Conservation (phyloP, 2,797 vertebrate species). For the Catostomus latipinnis region DNA sequence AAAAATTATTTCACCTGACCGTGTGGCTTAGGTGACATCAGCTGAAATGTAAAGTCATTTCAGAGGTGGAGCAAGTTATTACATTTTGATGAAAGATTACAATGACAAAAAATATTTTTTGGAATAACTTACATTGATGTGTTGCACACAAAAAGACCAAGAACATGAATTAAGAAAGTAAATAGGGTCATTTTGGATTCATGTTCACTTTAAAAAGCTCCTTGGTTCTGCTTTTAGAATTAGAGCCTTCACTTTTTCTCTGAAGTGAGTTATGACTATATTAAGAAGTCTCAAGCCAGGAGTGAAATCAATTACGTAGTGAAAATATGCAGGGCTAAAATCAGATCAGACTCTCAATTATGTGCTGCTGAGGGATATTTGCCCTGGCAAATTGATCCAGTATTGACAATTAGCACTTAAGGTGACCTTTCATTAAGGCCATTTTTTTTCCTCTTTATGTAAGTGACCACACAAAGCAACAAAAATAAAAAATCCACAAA, state of each 20-base stretch:
- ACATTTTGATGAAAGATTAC: no score
- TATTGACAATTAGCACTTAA: slow-evolving; percentile 82
- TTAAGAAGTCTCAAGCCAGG: slow-evolving; percentile 81
- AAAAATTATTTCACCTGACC: no score
- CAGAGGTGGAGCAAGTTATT: no score
- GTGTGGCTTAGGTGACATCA: no score
- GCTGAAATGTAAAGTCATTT: no score
- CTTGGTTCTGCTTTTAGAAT: slow-evolving; percentile 69
- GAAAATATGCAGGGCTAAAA: slow-evolving; percentile 78
- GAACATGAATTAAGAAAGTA: no score
- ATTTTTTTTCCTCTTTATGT: slow-evolving; percentile 72
- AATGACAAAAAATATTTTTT: no score
- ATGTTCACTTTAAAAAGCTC: slow-evolving; percentile 48
- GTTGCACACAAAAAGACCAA: no score
- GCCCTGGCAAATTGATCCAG: slow-evolving; percentile 75
- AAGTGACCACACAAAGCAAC: slow-evolving; percentile 49
- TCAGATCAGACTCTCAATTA: slow-evolving; percentile 81
- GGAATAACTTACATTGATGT: no score
- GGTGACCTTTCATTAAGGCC: slow-evolving; percentile 79
- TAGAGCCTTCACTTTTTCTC: slow-evolving; percentile 71
- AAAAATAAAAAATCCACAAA: slow-evolving; percentile 34
- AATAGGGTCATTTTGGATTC: no score
- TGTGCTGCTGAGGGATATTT: slow-evolving; percentile 78
- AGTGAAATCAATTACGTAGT: slow-evolving; percentile 75
- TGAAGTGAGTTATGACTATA: slow-evolving; percentile 79